Percentiles rank a stretch among this genome's conserved stretches.
Conservation (phyloP, 2,797 vertebrate species). For the Poliocrania exsul region DNA sequence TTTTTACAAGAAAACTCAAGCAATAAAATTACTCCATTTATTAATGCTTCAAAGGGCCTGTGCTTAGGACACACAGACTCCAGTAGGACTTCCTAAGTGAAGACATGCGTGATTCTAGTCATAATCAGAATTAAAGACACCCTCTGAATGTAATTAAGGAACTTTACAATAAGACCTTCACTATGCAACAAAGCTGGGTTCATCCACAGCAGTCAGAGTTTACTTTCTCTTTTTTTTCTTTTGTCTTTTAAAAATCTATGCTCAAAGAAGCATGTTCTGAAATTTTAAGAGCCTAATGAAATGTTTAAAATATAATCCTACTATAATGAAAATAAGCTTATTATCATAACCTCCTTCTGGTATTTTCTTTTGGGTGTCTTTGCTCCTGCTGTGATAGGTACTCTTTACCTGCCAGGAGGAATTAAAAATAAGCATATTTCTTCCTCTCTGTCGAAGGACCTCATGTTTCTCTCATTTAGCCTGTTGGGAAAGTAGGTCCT, state of each 20-base stretch:
- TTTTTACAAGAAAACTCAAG: constrained; percentile 76
- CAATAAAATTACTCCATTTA: constrained; percentile 74
- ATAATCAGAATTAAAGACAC: constrained; percentile 15
- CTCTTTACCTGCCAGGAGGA: background rate
- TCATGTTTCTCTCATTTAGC: background rate
- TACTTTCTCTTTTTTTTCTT: constrained; percentile 20
- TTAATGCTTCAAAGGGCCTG: constrained; percentile 53
- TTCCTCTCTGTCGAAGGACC: background rate
- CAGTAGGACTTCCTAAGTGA: constrained; percentile 24
- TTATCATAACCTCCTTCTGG: constrained; percentile 43
- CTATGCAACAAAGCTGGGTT: background rate
- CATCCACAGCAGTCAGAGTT: background rate
- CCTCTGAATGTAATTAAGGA: constrained; percentile 46
- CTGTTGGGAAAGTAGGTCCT: background rate
- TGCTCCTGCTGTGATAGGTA: background rate
- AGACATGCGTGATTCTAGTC: background rate
- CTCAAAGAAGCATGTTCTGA: background rate
- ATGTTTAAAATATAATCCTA: constrained; percentile 35
- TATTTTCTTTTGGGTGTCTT: background rate
- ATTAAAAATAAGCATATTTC: constrained; percentile 1
- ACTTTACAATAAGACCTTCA: background rate
- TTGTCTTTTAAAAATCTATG: constrained; percentile 7
- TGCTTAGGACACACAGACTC: constrained; percentile 12
- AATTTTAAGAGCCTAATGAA: constrained; percentile 46
- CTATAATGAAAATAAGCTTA: constrained; percentile 51